Evolutionary conservation across 2,797 vertebrate species (phyloP).

Genomic region (Esox masquinongy): DNA sequence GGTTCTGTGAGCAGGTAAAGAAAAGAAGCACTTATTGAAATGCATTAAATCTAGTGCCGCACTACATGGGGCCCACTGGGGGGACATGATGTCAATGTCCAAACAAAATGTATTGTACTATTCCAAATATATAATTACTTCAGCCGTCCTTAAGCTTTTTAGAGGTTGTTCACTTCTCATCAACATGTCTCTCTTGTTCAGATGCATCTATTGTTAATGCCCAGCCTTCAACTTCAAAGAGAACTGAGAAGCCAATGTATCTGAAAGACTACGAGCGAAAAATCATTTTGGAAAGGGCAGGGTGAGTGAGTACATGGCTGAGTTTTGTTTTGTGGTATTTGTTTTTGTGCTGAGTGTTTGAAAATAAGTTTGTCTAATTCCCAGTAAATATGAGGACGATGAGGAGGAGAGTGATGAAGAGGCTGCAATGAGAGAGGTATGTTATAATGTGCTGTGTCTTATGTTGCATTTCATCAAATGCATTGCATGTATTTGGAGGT

Average conservation of each 20-base stretch:
- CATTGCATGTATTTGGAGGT: background rate
- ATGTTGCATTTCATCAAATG: background rate
- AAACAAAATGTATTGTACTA: background rate
- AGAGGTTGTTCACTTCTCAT: background rate
- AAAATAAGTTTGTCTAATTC: background rate
- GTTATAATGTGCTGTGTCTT: background rate
- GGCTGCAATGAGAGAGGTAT: slow-evolving; percentile 65
- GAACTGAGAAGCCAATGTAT: slow-evolving; percentile 80
- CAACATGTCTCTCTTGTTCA: slow-evolving; percentile 15
- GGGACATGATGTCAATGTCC: too few relatives aligned
- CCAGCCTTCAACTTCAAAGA: slow-evolving; percentile 68
- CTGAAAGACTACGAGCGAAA: slow-evolving; percentile 90
- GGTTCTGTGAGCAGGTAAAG: too few relatives aligned
- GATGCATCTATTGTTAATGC: slow-evolving; percentile 44
- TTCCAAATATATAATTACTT: too few relatives aligned
- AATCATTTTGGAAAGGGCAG: slow-evolving; percentile 87
- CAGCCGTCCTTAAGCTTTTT: background rate
- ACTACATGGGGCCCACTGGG: too few relatives aligned
- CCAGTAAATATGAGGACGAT: slow-evolving; percentile 72
- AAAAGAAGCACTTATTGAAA: too few relatives aligned
- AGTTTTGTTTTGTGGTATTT: background rate
- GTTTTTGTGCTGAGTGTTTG: background rate
- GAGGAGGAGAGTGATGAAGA: slow-evolving; percentile 66
- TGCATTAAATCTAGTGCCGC: too few relatives aligned
- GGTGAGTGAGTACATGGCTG: slow-evolving; percentile 70